phyloP scores from a whole-genome alignment of 2,113 vertebrate genomes.

The Macquaria ambigua region DNA sequence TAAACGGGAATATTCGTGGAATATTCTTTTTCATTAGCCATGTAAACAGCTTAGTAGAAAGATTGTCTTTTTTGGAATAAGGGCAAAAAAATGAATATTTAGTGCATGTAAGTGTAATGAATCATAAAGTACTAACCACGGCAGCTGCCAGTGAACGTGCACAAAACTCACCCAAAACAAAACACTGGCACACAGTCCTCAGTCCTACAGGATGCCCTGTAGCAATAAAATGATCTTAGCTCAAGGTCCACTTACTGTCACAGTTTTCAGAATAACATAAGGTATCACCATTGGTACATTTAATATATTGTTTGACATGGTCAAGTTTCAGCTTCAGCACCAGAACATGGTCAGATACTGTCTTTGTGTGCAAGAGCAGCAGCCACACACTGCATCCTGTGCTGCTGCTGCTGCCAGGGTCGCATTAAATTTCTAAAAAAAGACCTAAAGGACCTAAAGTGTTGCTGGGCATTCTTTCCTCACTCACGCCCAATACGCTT shows the following conservation, averaged over 20 bases:
- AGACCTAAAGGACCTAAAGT: conserved; percentile 26
- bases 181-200: neutral
- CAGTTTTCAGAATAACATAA: neutral
- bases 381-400: neutral
- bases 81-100: no score
- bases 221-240: neutral
- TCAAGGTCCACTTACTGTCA: neutral
- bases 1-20: no score
- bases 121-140: neutral
- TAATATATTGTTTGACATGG: neutral
- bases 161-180: neutral
- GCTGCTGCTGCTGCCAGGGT: conserved; percentile 17
- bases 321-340: neutral
- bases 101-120: no score
- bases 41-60: no score
- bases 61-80: no score
- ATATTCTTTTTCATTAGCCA: no score
- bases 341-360: neutral
- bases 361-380: neutral
- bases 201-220: neutral
- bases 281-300: neutral
- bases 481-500: conserved; percentile 14
- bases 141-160: neutral
- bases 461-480: conserved; percentile 28
- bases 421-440: conserved; percentile 12